phyloP scores from a whole-genome alignment of 1,140 invertebrate species.

The Globodera rostochiensis region DNA sequence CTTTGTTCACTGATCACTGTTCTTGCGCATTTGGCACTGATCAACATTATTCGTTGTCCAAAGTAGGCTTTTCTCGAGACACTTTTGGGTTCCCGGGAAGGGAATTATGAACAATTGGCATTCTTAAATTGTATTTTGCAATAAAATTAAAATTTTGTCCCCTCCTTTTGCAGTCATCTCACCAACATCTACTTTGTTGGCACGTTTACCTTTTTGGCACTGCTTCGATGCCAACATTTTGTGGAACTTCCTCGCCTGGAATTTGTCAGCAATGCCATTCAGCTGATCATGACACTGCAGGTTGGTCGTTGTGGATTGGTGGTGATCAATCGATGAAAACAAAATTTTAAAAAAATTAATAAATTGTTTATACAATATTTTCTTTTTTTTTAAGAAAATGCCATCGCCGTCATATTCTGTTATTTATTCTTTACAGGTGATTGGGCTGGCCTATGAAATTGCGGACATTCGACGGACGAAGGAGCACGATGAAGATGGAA shows the following conservation, averaged over 20 bases:
- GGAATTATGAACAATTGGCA: too few relatives aligned
- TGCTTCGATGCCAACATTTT: conserved; percentile 78
- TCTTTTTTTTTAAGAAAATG: neutral
- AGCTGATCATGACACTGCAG: conserved; percentile 86
- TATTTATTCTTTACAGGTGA: conserved; percentile 41
- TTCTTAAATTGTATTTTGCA: too few relatives aligned
- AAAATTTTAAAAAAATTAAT: neutral
- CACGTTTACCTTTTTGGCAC: conserved; percentile 79
- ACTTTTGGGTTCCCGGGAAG: too few relatives aligned
- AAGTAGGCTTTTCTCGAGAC: conserved; percentile 21
- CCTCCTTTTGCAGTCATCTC: conserved; percentile 73
- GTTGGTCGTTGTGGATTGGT: conserved; percentile 63
- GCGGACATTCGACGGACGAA: conserved; percentile 45
- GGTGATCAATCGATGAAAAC: neutral
- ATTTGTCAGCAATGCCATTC: conserved; percentile 83
- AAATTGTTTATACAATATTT: too few relatives aligned
- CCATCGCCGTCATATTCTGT: too few relatives aligned
- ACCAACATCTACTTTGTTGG: conserved; percentile 78
- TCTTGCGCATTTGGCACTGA: conserved; percentile 43
- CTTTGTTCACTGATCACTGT: conserved; percentile 43
- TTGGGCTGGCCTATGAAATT: conserved; percentile 60
- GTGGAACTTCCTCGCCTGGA: conserved; percentile 78
- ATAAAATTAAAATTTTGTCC: conserved; percentile 45
- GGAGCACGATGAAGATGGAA: neutral
- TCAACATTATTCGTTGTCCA: conserved; percentile 24